phyloP scores from a whole-genome alignment of 1,140 invertebrate genomes.

The Drosophila ananassae region DNA sequence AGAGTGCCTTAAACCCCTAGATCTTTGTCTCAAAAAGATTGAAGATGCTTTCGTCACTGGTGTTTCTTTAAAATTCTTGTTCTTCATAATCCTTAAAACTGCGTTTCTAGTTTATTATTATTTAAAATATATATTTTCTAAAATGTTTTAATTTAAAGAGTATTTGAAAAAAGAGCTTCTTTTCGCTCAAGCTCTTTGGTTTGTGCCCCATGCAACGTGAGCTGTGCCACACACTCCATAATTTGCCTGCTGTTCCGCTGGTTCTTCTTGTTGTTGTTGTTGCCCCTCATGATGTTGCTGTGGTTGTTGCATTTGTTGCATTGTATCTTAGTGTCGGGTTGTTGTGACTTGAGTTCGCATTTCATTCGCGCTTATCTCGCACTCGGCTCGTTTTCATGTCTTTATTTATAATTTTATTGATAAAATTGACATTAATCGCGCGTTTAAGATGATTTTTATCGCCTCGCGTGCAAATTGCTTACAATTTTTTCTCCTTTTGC shows the following conservation, averaged over 20 bases:
- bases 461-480: slow-evolving; percentile 81
- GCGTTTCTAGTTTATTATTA: too few species aligned
- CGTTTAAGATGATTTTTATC: slow-evolving; percentile 83
- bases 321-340: slow-evolving; percentile 35
- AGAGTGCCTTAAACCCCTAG: too few species aligned
- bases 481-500: slow-evolving; percentile 56
- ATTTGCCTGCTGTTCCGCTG: slow-evolving; percentile 66
- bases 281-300: slow-evolving; percentile 10
- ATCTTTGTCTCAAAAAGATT: too few species aligned
- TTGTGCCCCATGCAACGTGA: slow-evolving; percentile 69
- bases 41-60: too few species aligned
- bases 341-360: slow-evolving; percentile 74
- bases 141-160: neutral
- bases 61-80: too few species aligned
- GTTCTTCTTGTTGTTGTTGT: slow-evolving; percentile 19
- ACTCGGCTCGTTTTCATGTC: slow-evolving; percentile 80
- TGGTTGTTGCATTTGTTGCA: slow-evolving; percentile 16
- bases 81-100: too few species aligned
- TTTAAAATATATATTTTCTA: too few species aligned
- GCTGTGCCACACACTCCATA: slow-evolving; percentile 75
- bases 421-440: slow-evolving; percentile 83
- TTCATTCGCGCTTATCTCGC: slow-evolving; percentile 72
- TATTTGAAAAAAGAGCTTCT: neutral
- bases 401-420: slow-evolving; percentile 84
- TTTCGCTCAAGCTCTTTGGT: neutral